Base-by-base conservation (phyloP, 2,888 invertebrate species). In the Macrosiphum euphorbiae region DNA sequence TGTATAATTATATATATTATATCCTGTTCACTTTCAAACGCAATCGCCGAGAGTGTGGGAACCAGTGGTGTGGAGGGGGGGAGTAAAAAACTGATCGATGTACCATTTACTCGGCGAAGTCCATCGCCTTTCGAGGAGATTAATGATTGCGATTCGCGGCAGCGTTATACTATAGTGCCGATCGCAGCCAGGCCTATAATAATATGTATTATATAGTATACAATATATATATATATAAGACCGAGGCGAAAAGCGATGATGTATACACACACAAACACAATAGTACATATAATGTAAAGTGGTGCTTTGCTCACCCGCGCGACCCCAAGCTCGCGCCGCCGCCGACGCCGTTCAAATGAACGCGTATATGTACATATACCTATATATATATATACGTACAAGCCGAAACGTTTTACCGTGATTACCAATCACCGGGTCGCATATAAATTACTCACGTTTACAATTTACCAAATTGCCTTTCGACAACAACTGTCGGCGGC, bases 401-500 rank as follows among this genome's bases (percentile, higher is more conserved):
- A n/a, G 35, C 86, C 52, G 61, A 94, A 94, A 94, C 94, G 90
- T 94, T 94, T 94, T 94, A 90, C 90, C 94, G 41, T 94, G 94
- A 94, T 94, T 94, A 86, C 94, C 94, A 90, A 94, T 94, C 94
- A 90, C 85, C 90, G 90, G 58, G 90, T 58, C 44, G 87, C 50
- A 58, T 94, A 94, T 94, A 94, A 94, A 94, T 94, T 94, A 90
- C 89, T 90, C 90, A 61, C 93, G 93, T 93, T 90, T 94, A 94
- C 94, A 94, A 94, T 94, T 94, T 94, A 20, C 90, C 94, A 90
- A 94, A 94, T 94, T 90, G 94, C 94, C 90, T 94, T 94, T 94
- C 90, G 90, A 94, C 84, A 94, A 86, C 94, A 90, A 93, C 89
- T 88, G 78, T 84, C 67, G 92, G 47, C 58, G 7, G 50, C 41